Percentiles rank a stretch among this genome's conserved stretches.
Conservation (phyloP, 2,888 invertebrate genomes). For the Hofmannophila pseudospretella region DNA sequence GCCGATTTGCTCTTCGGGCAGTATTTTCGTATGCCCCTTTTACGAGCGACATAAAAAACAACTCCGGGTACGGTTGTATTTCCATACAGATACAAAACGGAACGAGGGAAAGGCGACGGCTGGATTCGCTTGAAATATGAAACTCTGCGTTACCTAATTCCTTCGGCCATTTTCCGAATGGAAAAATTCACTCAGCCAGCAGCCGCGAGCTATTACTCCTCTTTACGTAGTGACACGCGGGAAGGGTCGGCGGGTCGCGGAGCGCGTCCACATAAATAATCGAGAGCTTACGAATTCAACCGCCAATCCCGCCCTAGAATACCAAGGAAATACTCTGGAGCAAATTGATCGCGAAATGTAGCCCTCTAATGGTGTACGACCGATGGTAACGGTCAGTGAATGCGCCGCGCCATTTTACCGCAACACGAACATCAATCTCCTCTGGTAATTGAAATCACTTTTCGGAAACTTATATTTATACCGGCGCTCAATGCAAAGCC, state of each 20-base stretch:
- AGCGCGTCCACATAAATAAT: constrained; percentile 64
- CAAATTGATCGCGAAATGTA: constrained; percentile 52
- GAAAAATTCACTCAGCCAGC: constrained; percentile 63
- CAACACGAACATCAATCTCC: constrained; percentile 10
- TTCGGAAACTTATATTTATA: constrained; percentile 1
- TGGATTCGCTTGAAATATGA: constrained; percentile 53
- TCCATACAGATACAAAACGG: constrained; percentile 30
- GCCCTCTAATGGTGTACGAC: constrained; percentile 35
- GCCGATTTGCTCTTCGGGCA: constrained; percentile 39
- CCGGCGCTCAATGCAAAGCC: constrained; percentile 15
- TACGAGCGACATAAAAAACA: constrained; percentile 60
- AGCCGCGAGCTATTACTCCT: constrained; percentile 67
- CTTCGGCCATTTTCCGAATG: constrained; percentile 64
- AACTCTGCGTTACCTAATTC: constrained; percentile 57
- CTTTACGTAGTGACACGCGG: constrained; percentile 56
- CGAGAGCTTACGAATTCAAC: constrained; percentile 61
- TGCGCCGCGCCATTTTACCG: constrained; percentile 15
- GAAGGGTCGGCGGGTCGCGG: constrained; percentile 33
- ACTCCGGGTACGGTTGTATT: constrained; percentile 36
- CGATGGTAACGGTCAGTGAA: constrained; percentile 29
- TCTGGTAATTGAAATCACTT: constrained; percentile 6
- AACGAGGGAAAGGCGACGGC: constrained; percentile 23
- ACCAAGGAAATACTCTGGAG: constrained; percentile 50
- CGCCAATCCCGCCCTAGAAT: constrained; percentile 38
- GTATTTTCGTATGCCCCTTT: constrained; percentile 49